Conservation (phyloP, 2,113 vertebrate species). For the Otolemur garnettii region DNA sequence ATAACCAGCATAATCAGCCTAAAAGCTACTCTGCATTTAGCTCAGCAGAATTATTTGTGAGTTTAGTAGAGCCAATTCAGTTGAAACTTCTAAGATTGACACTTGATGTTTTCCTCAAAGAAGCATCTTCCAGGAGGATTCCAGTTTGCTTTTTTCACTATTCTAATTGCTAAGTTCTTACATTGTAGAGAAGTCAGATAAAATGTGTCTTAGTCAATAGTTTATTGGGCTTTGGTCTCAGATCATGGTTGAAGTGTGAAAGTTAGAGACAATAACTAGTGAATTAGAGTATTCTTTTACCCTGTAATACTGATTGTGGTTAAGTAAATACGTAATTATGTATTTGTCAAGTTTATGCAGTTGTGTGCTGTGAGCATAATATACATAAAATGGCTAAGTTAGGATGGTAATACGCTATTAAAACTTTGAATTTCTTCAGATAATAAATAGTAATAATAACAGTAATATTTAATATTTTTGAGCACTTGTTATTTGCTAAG, state of each 20-base stretch:
- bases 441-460: not conserved
- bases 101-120: conserved; percentile 22
- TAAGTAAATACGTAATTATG: not conserved
- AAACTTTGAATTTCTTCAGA: conserved; percentile 44
- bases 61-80: not conserved
- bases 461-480: not conserved
- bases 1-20: conserved; percentile 76
- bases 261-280: conserved; percentile 12
- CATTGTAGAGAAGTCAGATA: conserved; percentile 10
- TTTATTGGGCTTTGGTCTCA: conserved; percentile 31
- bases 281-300: conserved; percentile 17
- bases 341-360: conserved; percentile 35
- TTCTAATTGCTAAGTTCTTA: conserved; percentile 43
- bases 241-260: not conserved
- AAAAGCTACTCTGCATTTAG: conserved; percentile 63
- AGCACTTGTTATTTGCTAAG: not conserved
- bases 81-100: conserved; percentile 48
- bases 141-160: not conserved
- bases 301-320: conserved; percentile 3
- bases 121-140: not conserved
- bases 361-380: not conserved
- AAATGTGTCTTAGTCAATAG: conserved; percentile 28
- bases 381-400: not conserved
- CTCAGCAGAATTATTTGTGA: conserved; percentile 51
- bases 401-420: not conserved